Percentiles rank a stretch among this genome's conserved stretches.
Conservation (phyloP, 1,140 invertebrate genomes). For the Triops longicaudatus region DNA sequence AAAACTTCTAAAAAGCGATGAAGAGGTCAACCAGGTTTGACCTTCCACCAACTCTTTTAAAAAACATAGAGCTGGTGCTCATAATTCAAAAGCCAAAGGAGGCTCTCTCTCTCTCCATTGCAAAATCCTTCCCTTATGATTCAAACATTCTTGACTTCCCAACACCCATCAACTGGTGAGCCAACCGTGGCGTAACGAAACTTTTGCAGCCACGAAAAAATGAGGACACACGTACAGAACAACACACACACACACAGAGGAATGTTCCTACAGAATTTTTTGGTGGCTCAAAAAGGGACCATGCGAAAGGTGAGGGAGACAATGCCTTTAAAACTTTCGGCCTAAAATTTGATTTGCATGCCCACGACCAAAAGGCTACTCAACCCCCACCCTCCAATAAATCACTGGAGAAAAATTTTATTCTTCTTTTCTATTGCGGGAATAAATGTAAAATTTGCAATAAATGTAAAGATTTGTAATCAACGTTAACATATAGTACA, state of each 20-base stretch:
- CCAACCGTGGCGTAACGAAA: neutral
- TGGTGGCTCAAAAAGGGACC: neutral
- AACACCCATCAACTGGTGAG: neutral
- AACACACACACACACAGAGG: neutral
- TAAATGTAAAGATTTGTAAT: no score
- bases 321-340: neutral
- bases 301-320: neutral
- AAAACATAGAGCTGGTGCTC: constrained; percentile 7
- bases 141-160: neutral
- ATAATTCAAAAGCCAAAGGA: neutral
- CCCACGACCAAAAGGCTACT: neutral
- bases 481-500: no score
- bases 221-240: neutral
- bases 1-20: neutral
- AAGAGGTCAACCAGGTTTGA: neutral
- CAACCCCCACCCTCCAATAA: neutral
- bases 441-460: no score
- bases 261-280: neutral
- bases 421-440: neutral
- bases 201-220: neutral
- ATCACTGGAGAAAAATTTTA: neutral
- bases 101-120: neutral
- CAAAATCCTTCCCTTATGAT: neutral
- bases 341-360: neutral
- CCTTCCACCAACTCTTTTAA: neutral